Percentiles rank a stretch among this genome's conserved stretches.
Evolutionary conservation across 2,797 vertebrate genomes (phyloP).

Genomic region (Discoglossus pictus): DNA sequence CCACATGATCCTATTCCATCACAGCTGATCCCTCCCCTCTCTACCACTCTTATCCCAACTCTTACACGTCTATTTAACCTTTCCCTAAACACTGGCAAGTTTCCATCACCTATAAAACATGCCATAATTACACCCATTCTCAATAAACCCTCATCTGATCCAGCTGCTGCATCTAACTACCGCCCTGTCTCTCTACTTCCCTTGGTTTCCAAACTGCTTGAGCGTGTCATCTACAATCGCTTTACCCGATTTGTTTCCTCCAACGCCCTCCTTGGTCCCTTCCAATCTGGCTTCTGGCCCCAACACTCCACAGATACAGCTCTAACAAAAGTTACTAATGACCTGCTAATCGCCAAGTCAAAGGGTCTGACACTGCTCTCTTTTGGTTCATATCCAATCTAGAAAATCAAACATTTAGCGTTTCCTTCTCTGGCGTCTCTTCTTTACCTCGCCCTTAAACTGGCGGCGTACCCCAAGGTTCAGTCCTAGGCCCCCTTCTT

Average conservation of each 20-base stretch:
- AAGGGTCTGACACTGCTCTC: conserved; percentile 1
- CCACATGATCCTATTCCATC: neutral
- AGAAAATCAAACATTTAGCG: too few species aligned
- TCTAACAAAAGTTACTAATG: neutral
- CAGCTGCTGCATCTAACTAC: too few species aligned
- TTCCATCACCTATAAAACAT: neutral
- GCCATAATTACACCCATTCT: neutral
- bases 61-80: neutral
- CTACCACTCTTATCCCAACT: conserved; percentile 1
- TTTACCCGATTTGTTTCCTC: neutral
- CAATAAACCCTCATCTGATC: too few species aligned
- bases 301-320: neutral
- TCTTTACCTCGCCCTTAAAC: too few species aligned
- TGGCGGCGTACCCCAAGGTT: neutral
- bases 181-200: conserved; percentile 6
- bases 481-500: too few species aligned
- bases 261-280: conserved; percentile 1
- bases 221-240: neutral
- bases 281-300: neutral
- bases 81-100: neutral
- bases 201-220: conserved; percentile 30
- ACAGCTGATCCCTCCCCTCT: neutral
- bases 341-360: too few species aligned
- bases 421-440: too few species aligned
- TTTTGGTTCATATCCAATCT: too few species aligned